Evolutionary conservation across 2,797 vertebrate genomes (phyloP).

Genomic region (Synaphobranchus kaupii): DNA sequence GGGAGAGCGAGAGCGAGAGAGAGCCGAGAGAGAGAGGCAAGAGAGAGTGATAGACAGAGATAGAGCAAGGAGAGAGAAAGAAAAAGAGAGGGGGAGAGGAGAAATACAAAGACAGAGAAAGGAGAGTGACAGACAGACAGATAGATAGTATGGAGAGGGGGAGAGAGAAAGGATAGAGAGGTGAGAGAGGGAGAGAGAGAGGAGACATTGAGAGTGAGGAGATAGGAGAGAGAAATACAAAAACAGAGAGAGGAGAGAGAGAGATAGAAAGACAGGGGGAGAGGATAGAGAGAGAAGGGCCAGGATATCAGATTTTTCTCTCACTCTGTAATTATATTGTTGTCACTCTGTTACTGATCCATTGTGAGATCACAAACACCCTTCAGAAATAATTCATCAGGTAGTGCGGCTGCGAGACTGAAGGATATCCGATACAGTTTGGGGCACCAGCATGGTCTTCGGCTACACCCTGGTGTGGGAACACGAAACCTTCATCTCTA

Average conservation of each 20-base stretch:
- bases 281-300: not conserved
- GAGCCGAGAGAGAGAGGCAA: constrained; percentile 12
- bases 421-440: constrained; percentile 63
- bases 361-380: constrained; percentile 69
- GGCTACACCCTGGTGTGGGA: constrained; percentile 50
- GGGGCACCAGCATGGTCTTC: constrained; percentile 49
- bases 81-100: not conserved
- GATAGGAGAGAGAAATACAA: too few relatives aligned
- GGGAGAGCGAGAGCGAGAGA: too few relatives aligned
- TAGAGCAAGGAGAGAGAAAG: not conserved
- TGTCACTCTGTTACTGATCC: constrained; percentile 65
- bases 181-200: too few relatives aligned
- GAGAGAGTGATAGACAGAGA: too few relatives aligned
- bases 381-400: constrained; percentile 65
- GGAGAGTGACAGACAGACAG: too few relatives aligned
- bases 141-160: too few relatives aligned
- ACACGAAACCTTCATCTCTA: constrained; percentile 58
- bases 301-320: constrained; percentile 33
- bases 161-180: not conserved
- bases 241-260: not conserved
- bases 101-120: too few relatives aligned
- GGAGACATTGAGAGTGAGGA: too few relatives aligned
- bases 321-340: constrained; percentile 63
- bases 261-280: not conserved
- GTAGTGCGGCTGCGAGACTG: constrained; percentile 57